Percentiles rank a stretch among this genome's conserved stretches.
Conservation (phyloP, 2,888 invertebrate species). For the Phragmatobia fuliginosa region DNA sequence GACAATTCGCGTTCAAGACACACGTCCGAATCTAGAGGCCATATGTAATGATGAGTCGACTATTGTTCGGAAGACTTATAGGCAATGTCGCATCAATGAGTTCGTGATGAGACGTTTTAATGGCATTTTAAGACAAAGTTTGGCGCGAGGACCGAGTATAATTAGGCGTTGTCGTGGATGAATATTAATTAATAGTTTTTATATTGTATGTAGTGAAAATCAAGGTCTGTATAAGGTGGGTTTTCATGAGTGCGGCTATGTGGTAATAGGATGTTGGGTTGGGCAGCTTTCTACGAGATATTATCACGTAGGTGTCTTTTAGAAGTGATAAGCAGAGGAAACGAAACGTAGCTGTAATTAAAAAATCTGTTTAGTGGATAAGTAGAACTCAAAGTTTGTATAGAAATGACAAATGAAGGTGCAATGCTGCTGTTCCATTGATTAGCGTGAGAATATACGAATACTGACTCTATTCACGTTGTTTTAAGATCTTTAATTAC, state of each 20-base stretch:
- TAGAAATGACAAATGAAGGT: not conserved
- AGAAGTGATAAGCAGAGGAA: not conserved
- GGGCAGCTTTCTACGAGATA: constrained; percentile 11
- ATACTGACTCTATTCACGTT: not conserved
- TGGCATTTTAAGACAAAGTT: constrained; percentile 66
- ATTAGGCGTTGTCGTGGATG: constrained; percentile 62
- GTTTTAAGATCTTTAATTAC: no score
- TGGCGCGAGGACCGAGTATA: constrained; percentile 58
- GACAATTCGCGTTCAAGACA: constrained; percentile 77
- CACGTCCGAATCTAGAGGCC: constrained; percentile 70
- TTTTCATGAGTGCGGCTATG: constrained; percentile 10
- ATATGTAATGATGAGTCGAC: constrained; percentile 74
- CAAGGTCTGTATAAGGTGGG: constrained; percentile 46
- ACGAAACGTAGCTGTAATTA: not conserved
- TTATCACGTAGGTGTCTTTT: not conserved
- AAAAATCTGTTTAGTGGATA: not conserved
- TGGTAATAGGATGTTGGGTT: not conserved
- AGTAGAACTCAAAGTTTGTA: not conserved
- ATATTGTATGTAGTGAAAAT: constrained; percentile 47
- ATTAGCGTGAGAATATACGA: not conserved
- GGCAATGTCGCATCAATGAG: constrained; percentile 66
- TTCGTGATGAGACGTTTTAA: constrained; percentile 70
- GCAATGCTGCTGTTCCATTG: not conserved
- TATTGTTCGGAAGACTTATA: constrained; percentile 76
- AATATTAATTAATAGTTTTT: constrained; percentile 58